A percentile compares a stretch with the other conserved stretches of the same genome.
Conservation (phyloP, 2,113 vertebrate species). For the Lagopus leucura region DNA sequence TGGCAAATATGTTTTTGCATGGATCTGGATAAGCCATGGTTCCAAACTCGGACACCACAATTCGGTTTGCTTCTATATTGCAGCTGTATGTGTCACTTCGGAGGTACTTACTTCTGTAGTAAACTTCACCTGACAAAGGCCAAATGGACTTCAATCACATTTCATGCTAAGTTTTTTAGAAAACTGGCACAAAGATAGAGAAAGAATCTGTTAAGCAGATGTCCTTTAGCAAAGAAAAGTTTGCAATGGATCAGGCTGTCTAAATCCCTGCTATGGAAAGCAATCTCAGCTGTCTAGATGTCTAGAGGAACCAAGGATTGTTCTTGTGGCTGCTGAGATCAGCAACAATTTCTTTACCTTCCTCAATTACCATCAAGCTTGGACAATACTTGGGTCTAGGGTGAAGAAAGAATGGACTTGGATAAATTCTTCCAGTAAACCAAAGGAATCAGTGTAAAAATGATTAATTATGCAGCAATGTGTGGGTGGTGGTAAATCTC, state of each 20-base stretch:
- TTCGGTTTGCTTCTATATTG: slow-evolving; percentile 87
- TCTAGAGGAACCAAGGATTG: not conserved
- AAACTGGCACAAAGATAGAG: not conserved
- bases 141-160: not conserved
- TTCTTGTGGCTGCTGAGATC: not conserved
- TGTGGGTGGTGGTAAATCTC: not conserved
- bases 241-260: not conserved
- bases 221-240: not conserved
- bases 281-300: not conserved
- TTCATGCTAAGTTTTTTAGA: not conserved
- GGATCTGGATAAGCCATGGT: slow-evolving; percentile 95
- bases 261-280: not conserved
- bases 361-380: not conserved
- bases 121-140: slow-evolving; percentile 85
- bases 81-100: slow-evolving; percentile 87
- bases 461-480: not conserved
- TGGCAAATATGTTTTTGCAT: slow-evolving; percentile 94
- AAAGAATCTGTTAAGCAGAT: not conserved
- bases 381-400: not conserved
- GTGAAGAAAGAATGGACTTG: not conserved
- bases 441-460: not conserved
- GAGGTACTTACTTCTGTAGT: slow-evolving; percentile 92
- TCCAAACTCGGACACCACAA: slow-evolving; percentile 94
- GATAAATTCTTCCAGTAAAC: not conserved
- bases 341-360: not conserved